These are phyloP conservation scores for Pituophis catenifer DNA, from an alignment of 2,113 vertebrate species.

Conservation along the genomic window DNA sequence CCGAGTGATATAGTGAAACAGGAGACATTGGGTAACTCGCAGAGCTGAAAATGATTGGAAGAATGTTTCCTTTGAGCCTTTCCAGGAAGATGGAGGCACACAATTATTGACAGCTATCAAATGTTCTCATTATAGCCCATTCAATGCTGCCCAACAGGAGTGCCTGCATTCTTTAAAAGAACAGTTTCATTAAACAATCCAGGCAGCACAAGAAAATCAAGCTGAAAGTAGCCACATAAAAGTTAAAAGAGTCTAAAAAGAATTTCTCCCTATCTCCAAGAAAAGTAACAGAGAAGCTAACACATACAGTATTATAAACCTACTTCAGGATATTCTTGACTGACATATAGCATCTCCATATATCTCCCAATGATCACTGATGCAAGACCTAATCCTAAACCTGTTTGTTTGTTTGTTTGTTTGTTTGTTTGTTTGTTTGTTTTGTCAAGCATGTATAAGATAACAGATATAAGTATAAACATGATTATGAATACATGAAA, in stretches of 20 bases:
- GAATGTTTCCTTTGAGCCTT: neutral
- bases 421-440: neutral
- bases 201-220: neutral
- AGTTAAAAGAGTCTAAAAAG: neutral
- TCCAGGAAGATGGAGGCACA: neutral
- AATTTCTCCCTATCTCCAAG: neutral
- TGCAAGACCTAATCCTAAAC: neutral
- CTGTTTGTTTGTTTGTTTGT: neutral
- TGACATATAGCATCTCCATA: neutral
- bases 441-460: no score
- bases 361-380: neutral
- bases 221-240: neutral
- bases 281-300: neutral
- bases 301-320: neutral
- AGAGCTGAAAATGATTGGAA: neutral
- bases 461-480: no score
- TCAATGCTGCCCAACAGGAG: neutral
- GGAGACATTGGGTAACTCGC: neutral
- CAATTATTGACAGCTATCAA: neutral
- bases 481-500: no score
- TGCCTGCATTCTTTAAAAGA: neutral
- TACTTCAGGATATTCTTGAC: neutral
- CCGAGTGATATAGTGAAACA: neutral
- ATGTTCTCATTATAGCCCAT: neutral
- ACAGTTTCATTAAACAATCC: neutral